A percentile compares a stretch with the other conserved stretches of the same genome.
Conservation (phyloP, 2,113 vertebrate species). For the Perca schrenkii region DNA sequence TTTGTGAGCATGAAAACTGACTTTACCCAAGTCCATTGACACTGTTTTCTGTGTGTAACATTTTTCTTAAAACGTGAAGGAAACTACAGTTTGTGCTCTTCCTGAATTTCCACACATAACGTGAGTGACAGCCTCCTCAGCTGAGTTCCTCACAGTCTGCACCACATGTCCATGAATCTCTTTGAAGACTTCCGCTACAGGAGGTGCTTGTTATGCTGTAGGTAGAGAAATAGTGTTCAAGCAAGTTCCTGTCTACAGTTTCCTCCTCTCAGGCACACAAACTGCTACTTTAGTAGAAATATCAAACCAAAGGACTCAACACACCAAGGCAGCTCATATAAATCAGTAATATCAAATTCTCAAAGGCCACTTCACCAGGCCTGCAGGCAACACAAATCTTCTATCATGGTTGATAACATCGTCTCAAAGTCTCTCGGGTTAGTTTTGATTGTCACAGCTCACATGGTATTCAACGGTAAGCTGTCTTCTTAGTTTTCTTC, state of each 20-base stretch:
- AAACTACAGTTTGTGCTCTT: conserved; percentile 12
- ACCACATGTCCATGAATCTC: conserved; percentile 61
- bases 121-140: conserved; percentile 28
- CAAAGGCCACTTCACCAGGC: neutral
- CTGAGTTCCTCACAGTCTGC: conserved; percentile 38
- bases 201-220: conserved; percentile 52
- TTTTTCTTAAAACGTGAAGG: neutral
- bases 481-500: conserved; percentile 38
- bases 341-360: neutral
- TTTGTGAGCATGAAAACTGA: neutral
- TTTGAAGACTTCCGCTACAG: conserved; percentile 59
- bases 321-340: neutral
- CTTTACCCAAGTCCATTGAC: neutral
- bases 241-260: conserved; percentile 68
- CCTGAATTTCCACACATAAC: conserved; percentile 21
- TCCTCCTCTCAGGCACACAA: conserved; percentile 41
- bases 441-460: conserved; percentile 57
- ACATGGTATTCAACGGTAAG: conserved; percentile 68
- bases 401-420: conserved; percentile 45
- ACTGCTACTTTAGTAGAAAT: conserved; percentile 11
- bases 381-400: conserved; percentile 1
- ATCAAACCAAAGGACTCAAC: conserved; percentile 9
- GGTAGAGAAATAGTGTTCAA: conserved; percentile 36
- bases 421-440: conserved; percentile 39
- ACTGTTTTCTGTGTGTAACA: neutral